Conservation (phyloP, 2,888 invertebrate genomes). For the Yponomeuta sedellus region DNA sequence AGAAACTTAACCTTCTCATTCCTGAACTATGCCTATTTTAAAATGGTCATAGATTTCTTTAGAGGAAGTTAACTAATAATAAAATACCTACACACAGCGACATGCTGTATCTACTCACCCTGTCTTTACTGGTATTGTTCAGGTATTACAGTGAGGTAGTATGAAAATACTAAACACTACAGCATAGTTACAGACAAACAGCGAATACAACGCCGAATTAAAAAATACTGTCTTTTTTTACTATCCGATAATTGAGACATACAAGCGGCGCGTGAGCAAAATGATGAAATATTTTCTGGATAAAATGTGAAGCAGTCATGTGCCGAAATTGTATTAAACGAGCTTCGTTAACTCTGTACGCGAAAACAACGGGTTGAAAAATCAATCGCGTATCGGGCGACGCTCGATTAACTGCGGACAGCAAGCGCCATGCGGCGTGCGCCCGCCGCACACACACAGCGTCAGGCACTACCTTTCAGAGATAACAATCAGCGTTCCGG, state of each 20-base stretch:
- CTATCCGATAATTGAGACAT: background rate
- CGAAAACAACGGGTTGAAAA: constrained; percentile 3
- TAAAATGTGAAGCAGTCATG: constrained; percentile 1
- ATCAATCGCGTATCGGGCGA: background rate
- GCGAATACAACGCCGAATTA: background rate
- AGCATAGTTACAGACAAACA: too few species aligned
- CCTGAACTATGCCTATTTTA: too few species aligned
- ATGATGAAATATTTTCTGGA: background rate
- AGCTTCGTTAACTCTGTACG: background rate
- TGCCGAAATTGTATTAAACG: background rate
- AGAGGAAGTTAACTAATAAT: too few species aligned
- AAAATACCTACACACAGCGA: too few species aligned
- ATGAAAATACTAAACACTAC: too few species aligned
- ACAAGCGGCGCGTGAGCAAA: background rate
- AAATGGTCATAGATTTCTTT: too few species aligned
- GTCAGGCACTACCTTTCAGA: too few species aligned
- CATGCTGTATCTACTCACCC: too few species aligned
- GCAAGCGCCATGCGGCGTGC: background rate
- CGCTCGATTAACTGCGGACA: background rate
- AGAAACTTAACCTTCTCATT: too few species aligned
- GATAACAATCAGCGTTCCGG: too few species aligned
- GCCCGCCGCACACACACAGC: background rate
- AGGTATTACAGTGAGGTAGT: too few species aligned
- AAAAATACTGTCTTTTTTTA: background rate
- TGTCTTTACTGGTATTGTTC: too few species aligned